Base-by-base conservation (phyloP, 2,797 vertebrate genomes). In the Spinus pinus region DNA sequence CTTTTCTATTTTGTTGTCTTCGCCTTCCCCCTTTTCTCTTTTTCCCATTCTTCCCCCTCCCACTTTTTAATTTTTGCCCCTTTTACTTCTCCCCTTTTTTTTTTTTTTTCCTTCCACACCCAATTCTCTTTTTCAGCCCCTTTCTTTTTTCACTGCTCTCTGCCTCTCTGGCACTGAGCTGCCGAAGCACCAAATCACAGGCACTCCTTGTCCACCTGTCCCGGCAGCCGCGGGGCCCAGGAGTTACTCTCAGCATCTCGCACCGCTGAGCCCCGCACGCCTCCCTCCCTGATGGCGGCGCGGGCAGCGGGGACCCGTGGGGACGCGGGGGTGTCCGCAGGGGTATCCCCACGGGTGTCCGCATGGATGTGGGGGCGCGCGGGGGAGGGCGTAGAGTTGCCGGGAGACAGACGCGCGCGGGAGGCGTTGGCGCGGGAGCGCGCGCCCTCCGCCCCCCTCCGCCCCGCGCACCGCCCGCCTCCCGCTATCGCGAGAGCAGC, bases 401-500 rank as follows among this genome's bases (percentile, higher is more conserved):
- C 37, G 7, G 37, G 47, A 28, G 24, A 42, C 35, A 12, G 11
- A 41, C 35, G 57, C 35, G 46, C 46, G 46, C 35, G 46, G 23
- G 13, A 39, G 56, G 33, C 33, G 10, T 8, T 2, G 21, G 20
- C 15, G 28, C 41, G 54, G 9, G 25, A 21, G 41, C 58, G 15
- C 24, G 14, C 31, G 8, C 12, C 54, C 37, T 37, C 37, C 37
- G 10, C 57, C 62, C 10, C 10, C 14, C 8, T 21, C 50, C 47
- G 49, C 49, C 62, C 65, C 90, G 92, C 84, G 66, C 24, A 4
- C 75, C 37, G 50, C 49, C 65, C 46, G 46, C n/a, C 22, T 30
- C 58, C 9, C 35, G 57, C 51, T 95, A 81, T 96, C 96, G 96
- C 96, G 96, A 96, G 96, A 95, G 54, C 80, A 7, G 21, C 21